A percentile compares a stretch with the other conserved stretches of the same genome.
These are phyloP conservation scores for Typhlichthys subterraneus DNA, from an alignment of 2,797 vertebrate genomes.

Conservation along the genomic window DNA sequence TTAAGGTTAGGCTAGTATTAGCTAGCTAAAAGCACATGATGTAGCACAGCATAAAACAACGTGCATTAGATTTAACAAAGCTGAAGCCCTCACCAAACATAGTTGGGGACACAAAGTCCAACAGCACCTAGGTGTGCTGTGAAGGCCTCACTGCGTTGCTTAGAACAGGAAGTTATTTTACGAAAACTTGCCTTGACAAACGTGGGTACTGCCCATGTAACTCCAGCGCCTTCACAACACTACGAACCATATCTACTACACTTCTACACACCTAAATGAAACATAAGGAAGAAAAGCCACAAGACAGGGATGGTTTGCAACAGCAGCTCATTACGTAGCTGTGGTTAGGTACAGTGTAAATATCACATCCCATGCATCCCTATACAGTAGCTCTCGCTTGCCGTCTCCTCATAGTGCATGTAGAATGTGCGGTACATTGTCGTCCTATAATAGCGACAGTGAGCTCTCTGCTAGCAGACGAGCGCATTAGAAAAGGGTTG, in stretches of 20 bases:
- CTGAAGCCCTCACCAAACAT: constrained; percentile 92
- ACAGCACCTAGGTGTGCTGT: constrained; percentile 89
- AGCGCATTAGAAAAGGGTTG: constrained; percentile 93
- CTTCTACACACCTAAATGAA: constrained; percentile 96
- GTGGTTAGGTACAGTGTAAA: constrained; percentile 74
- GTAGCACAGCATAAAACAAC: constrained; percentile 71
- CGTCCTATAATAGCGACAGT: constrained; percentile 55
- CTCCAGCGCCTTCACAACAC: constrained; percentile 94
- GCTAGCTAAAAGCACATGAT: constrained; percentile 73
- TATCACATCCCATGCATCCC: constrained; percentile 82
- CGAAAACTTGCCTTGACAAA: constrained; percentile 90
- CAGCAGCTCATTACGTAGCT: constrained; percentile 76
- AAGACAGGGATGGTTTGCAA: constrained; percentile 87
- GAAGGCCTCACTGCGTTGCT: constrained; percentile 86
- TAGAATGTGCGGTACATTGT: constrained; percentile 38
- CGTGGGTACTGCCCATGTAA: constrained; percentile 89
- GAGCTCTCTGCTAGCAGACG: constrained; percentile 87
- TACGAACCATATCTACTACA: constrained; percentile 96
- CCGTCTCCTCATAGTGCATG: constrained; percentile 65
- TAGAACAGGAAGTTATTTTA: constrained; percentile 81
- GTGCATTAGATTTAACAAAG: constrained; percentile 32
- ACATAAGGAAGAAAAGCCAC: constrained; percentile 90
- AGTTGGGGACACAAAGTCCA: constrained; percentile 94
- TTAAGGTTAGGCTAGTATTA: constrained; percentile 2
- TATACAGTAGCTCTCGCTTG: constrained; percentile 54